phyloP scores from a whole-genome alignment of 2,888 invertebrate genomes.

The Bombylius major region DNA sequence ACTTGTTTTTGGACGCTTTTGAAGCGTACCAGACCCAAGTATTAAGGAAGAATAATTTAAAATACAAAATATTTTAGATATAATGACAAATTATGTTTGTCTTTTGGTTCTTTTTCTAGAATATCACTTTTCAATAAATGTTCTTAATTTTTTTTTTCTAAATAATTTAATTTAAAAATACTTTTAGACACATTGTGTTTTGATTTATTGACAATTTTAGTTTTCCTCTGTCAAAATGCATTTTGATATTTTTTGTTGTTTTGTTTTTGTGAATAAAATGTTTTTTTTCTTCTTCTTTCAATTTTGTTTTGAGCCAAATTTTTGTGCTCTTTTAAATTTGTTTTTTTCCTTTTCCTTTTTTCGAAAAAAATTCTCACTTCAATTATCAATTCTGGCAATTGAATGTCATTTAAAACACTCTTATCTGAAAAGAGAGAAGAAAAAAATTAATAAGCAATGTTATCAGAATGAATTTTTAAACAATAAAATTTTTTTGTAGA shows the following conservation, averaged over 20 bases:
- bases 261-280: too few species aligned
- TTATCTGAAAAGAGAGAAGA: too few species aligned
- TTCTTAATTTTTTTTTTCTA: background rate
- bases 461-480: too few species aligned
- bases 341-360: too few species aligned
- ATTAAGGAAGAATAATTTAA: background rate
- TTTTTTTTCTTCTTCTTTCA: too few species aligned
- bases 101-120: background rate
- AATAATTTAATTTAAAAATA: background rate
- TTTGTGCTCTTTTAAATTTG: background rate
- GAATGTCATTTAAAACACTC: too few species aligned
- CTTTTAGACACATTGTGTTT: background rate
- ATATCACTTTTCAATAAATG: background rate
- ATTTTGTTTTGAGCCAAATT: background rate
- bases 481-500: too few species aligned
- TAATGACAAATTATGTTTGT: background rate
- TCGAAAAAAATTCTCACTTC: too few species aligned
- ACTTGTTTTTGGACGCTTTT: constrained; percentile 18
- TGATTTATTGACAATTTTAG: background rate
- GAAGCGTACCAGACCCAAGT: constrained; percentile 16
- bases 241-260: constrained; percentile 1
- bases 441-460: too few species aligned
- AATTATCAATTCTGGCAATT: too few species aligned
- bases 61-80: too few species aligned
- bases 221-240: constrained; percentile 13